Percentiles rank a stretch among this genome's conserved stretches.
These are phyloP conservation scores for Caerostris darwini DNA, from an alignment of 1,140 invertebrate species.

Conservation along the genomic window DNA sequence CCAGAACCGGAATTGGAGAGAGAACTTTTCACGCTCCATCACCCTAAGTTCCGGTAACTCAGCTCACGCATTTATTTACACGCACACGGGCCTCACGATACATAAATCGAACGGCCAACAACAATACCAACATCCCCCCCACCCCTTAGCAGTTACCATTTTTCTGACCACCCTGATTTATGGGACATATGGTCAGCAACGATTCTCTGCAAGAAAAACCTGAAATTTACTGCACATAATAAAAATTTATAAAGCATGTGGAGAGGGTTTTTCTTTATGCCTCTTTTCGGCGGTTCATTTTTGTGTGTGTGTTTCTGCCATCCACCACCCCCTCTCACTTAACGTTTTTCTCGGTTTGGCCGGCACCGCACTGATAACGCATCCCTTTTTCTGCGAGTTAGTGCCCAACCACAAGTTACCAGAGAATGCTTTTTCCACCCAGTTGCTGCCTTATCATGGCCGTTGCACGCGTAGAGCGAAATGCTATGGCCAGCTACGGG, in stretches of 20 bases:
- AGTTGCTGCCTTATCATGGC: conserved; percentile 60
- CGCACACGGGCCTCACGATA: conserved; percentile 52
- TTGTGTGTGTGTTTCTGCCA: background rate
- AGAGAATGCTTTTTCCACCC: conserved; percentile 6
- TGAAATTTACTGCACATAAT: conserved; percentile 76
- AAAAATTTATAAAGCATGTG: conserved; percentile 76
- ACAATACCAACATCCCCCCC: background rate
- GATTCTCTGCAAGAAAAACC: conserved; percentile 50
- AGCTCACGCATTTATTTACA: conserved; percentile 74
- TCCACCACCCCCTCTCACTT: background rate
- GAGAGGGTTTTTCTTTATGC: conserved; percentile 56
- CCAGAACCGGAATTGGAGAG: background rate
- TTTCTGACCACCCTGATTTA: conserved; percentile 70
- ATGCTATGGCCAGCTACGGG: background rate
- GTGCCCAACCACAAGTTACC: conserved; percentile 73
- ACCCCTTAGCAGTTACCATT: background rate
- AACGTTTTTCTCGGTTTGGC: conserved; percentile 71
- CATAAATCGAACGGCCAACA: conserved; percentile 38
- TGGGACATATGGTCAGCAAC: conserved; percentile 66
- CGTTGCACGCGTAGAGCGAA: conserved; percentile 57
- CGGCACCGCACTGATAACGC: conserved; percentile 70
- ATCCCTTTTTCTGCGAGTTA: conserved; percentile 54
- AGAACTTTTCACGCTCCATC: conserved; percentile 64
- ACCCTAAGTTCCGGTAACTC: conserved; percentile 71
- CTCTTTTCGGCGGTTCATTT: conserved; percentile 62